Evolutionary conservation across 2,888 invertebrate genomes (phyloP), one percentile per base, ranked within the genome.

Genomic region (Coenonympha arcania): DNA sequence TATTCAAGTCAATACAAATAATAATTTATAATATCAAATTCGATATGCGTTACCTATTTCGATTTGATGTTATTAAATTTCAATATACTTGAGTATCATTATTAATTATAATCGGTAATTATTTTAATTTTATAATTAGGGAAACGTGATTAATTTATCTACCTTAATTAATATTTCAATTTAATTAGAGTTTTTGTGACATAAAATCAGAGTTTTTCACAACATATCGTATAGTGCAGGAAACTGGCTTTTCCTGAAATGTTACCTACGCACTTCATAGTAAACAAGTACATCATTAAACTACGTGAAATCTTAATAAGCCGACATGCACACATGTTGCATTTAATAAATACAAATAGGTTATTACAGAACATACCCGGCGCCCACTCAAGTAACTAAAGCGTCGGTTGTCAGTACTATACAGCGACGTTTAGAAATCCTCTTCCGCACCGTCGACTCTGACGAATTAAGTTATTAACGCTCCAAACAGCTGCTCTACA

Each of bases 391-490:
- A 77, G 74, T 66, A 54, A 55, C 20, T 20, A 24, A 4, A 13
- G 39, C 39, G 22, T 39, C 39, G 39, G 22, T 73, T 78, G 74
- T 66, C 52, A 54, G 52, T 33, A 55, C 39, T 52, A 43, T 33
- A 52, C 33, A 50, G 28, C 48, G 60, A 67, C 71, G 67, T 68
- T 77, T 71, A 71, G 76, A 81, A 79, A 69, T 76, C 73, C 76
- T 76, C 80, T 78, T 81, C 77, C 79, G 76, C 75, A 65, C 70
- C 69, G 69, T 69, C 73, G 69, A 72, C 81, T 80, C 79, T 84
- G 82, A 86, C 83, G 85, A 85, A 86, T 86, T 85, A 85, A 85
- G 83, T 81, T 85, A 85, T 86, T 85, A 86, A 83, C 82, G 81
- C 76, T 76, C 64, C 55, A 65, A 74, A 71, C 84, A 86, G 86